Conservation (phyloP, 2,888 invertebrate genomes). For the Lasioglossum lativentre region DNA sequence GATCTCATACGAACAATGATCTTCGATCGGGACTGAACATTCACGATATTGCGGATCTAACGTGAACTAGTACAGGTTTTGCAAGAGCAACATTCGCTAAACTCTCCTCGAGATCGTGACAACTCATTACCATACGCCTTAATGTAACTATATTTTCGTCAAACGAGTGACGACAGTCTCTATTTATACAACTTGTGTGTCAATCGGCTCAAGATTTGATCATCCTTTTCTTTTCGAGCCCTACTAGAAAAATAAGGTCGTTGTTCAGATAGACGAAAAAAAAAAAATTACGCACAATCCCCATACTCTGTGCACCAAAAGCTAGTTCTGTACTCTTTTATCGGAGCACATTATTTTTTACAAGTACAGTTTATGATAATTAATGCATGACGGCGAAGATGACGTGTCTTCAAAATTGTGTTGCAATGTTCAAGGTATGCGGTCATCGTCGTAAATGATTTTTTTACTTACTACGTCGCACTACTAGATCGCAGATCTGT, state of each 20-base stretch:
- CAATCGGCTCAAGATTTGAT: conserved; percentile 42
- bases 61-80: conserved; percentile 32
- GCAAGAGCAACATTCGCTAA: conserved; percentile 35
- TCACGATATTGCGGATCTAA: not conserved
- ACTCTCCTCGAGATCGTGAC: conserved; percentile 37
- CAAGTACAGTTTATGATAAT: not conserved
- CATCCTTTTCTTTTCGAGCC: not conserved
- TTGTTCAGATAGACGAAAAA: not conserved
- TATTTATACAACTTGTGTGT: conserved; percentile 73
- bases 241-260: not conserved
- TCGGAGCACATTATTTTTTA: not conserved
- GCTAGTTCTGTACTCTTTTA: not conserved
- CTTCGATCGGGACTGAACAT: not conserved
- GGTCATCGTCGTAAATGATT: conserved; percentile 29
- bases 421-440: conserved; percentile 16
- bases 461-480: not conserved
- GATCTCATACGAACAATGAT: not conserved
- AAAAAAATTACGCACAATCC: not conserved
- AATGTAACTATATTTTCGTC: conserved; percentile 56
- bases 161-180: conserved; percentile 72
- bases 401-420: conserved; percentile 29
- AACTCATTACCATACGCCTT: conserved; percentile 62
- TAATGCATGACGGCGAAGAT: not conserved
- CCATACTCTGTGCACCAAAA: not conserved
- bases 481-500: not conserved